These are phyloP conservation scores for Coelinius sp. DNA, from an alignment of 2,888 invertebrate genomes.

Conservation along the genomic window DNA sequence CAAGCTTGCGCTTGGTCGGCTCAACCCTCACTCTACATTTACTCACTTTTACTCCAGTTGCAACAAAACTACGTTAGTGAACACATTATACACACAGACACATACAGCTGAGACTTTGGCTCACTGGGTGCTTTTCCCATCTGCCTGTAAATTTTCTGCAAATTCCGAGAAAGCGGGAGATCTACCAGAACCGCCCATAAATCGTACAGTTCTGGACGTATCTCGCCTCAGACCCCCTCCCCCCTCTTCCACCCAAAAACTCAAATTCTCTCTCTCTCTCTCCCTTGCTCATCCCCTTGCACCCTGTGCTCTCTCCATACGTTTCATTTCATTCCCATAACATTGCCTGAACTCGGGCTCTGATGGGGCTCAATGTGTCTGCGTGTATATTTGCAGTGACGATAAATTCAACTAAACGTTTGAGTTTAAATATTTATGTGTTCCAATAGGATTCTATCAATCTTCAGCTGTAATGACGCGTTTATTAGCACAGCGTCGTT, in stretches of 20 bases:
- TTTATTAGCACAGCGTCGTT: slow-evolving; percentile 8
- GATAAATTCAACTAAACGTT: slow-evolving; percentile 46
- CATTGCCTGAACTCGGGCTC: neutral
- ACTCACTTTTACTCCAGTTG: slow-evolving; percentile 4
- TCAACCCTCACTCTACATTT: slow-evolving; percentile 40
- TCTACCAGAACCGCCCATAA: slow-evolving; percentile 48
- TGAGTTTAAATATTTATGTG: slow-evolving; percentile 50
- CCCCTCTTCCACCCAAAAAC: no score
- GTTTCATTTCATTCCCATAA: slow-evolving; percentile 14
- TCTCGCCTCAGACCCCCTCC: slow-evolving; percentile 50
- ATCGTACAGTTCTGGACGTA: slow-evolving; percentile 49
- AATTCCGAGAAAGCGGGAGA: slow-evolving; percentile 57
- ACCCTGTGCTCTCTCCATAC: slow-evolving; percentile 4
- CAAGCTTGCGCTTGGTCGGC: slow-evolving; percentile 32
- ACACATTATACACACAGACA: slow-evolving; percentile 22
- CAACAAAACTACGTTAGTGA: slow-evolving; percentile 28
- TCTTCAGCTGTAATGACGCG: slow-evolving; percentile 38
- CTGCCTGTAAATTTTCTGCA: slow-evolving; percentile 57
- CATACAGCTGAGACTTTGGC: slow-evolving; percentile 43
- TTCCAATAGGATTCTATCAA: slow-evolving; percentile 55
- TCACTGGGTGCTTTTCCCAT: slow-evolving; percentile 43
- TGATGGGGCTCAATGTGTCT: neutral
- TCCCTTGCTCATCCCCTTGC: neutral
- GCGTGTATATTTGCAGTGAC: slow-evolving; percentile 35
- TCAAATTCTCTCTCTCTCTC: neutral